Evolutionary conservation across 1,140 invertebrate genomes (phyloP).

Genomic region (Cotesia glomerata): DNA sequence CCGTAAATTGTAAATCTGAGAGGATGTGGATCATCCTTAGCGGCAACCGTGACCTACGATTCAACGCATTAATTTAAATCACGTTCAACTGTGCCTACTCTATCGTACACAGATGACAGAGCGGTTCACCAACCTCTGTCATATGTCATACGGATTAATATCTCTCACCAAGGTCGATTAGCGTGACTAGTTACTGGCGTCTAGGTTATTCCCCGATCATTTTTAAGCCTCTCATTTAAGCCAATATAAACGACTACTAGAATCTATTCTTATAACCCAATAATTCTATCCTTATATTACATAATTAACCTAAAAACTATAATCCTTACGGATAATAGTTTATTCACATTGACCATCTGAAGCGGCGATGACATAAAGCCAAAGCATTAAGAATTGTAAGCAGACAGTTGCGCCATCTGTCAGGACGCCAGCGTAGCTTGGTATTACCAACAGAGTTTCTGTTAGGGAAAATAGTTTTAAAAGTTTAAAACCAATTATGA

Average conservation of each 20-base stretch:
- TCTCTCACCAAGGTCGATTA: neutral
- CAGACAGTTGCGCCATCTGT: conserved; percentile 34
- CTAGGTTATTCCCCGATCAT: neutral
- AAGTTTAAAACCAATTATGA: neutral
- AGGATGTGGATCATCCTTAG: neutral
- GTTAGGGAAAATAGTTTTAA: neutral
- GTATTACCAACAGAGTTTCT: conserved; percentile 32
- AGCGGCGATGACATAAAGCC: neutral
- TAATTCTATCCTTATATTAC: too few relatives aligned
- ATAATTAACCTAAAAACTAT: too few relatives aligned
- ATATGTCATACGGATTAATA: conserved; percentile 4
- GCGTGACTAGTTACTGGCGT: too few relatives aligned
- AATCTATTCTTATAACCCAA: too few relatives aligned
- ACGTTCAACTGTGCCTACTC: neutral
- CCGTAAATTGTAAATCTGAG: too few relatives aligned
- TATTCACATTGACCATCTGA: neutral
- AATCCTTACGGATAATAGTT: neutral
- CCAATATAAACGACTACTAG: neutral
- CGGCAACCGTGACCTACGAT: neutral
- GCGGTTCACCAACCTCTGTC: neutral
- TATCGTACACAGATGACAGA: too few relatives aligned
- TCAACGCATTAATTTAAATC: neutral
- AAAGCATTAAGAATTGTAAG: neutral
- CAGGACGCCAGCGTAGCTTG: conserved; percentile 29
- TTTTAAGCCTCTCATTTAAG: too few relatives aligned